These are phyloP conservation scores for Cassiopea andromeda DNA, from an alignment of 30 jellyfish, hydroid and myxozoan species.

Conservation along the genomic window DNA sequence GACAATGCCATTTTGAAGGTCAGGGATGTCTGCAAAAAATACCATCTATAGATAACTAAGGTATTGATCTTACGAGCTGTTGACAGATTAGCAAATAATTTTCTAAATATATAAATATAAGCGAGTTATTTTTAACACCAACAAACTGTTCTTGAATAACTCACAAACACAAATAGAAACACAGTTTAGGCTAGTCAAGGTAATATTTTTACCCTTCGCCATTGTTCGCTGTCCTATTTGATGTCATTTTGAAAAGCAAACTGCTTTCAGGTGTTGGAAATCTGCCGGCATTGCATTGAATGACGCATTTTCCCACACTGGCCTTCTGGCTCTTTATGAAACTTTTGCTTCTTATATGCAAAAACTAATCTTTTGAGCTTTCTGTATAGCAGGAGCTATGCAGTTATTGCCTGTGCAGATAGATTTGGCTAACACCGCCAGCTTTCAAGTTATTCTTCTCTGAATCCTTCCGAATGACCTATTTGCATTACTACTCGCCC, in stretches of 20 bases:
- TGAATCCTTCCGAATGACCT: constrained; percentile 1
- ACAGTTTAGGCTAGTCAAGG: background rate
- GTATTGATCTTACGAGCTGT: constrained; percentile 7
- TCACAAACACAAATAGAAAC: constrained; percentile 30
- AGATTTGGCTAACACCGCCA: background rate
- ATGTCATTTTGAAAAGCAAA: background rate
- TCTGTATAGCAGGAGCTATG: background rate
- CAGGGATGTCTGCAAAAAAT: background rate
- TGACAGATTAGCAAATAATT: constrained; percentile 53
- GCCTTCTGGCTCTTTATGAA: background rate
- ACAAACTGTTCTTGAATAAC: constrained; percentile 12
- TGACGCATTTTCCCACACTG: constrained; percentile 18
- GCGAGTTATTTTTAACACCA: constrained; percentile 15
- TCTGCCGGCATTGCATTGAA: background rate
- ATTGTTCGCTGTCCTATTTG: background rate
- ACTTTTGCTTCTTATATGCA: background rate
- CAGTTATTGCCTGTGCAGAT: background rate
- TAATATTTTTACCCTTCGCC: background rate
- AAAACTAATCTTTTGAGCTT: constrained; percentile 1
- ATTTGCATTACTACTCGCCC: background rate
- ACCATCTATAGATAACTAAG: background rate
- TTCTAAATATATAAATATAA: background rate
- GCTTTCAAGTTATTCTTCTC: background rate
- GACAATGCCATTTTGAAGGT: background rate
- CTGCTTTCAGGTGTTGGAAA: constrained; percentile 3